Percentiles rank a stretch among this genome's conserved stretches.
Evolutionary conservation across 2,888 invertebrate genomes (phyloP).

Genomic region (Adineta ricciae): DNA sequence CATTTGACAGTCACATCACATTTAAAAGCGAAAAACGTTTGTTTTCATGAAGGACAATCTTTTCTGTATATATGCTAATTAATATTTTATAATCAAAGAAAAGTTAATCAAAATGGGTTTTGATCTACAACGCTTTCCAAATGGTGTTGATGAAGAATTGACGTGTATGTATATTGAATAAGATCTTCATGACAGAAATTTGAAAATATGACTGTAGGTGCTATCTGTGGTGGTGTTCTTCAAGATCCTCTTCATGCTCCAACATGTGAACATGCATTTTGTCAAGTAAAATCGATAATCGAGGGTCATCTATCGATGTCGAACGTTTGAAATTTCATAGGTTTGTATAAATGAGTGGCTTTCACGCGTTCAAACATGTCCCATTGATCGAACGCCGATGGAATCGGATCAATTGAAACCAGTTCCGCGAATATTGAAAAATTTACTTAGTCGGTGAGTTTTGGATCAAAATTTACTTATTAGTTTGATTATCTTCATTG

Average conservation of each 20-base stretch:
- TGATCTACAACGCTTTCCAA: constrained; percentile 82
- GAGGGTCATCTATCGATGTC: no score
- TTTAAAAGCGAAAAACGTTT: not conserved
- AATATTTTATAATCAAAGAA: not conserved
- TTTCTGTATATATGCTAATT: not conserved
- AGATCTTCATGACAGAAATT: no score
- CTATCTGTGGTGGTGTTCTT: constrained; percentile 85
- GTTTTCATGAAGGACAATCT: not conserved
- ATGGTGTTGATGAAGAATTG: constrained; percentile 89
- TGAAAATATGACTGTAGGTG: constrained; percentile 41
- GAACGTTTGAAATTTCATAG: constrained; percentile 31
- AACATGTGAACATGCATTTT: constrained; percentile 89
- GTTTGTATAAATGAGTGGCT: constrained; percentile 90
- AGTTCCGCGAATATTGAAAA: constrained; percentile 82
- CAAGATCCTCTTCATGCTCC: constrained; percentile 91
- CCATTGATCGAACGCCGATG: constrained; percentile 79
- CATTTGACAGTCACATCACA: not conserved
- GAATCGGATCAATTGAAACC: constrained; percentile 74
- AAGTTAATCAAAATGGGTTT: constrained; percentile 93
- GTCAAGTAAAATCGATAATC: constrained; percentile 47
- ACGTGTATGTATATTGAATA: constrained; percentile 57
- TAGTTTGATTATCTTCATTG: not conserved
- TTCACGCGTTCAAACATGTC: constrained; percentile 81
- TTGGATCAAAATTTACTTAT: not conserved
- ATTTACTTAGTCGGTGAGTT: constrained; percentile 57